Evolutionary conservation across 2,888 invertebrate genomes (phyloP), one percentile per base, ranked within the genome.

Genomic region (Hypomecis punctinalis): DNA sequence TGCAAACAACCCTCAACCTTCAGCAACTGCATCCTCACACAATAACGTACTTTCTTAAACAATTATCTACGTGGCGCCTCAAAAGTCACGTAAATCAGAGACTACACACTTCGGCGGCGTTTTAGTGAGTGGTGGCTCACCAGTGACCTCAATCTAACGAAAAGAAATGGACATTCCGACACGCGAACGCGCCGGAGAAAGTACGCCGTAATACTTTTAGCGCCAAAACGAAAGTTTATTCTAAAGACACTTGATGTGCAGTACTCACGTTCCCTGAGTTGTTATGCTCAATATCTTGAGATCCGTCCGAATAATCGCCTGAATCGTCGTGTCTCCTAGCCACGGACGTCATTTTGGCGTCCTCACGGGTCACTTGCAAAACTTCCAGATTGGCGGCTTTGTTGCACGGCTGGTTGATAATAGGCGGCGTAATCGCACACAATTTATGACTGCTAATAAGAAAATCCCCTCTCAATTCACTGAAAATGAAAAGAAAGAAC

Each of bases 81-180:
- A 67, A 78, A 70, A 63, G 47, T 57, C 65, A 73, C 75, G 70
- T 71, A 80, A 80, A 78, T 73, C 73, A 76, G 70, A 81, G 82
- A 85, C 84, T 79, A 78, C 82, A 82, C 85, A 83, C 82, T 80
- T 69, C 81, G 75, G 78, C 78, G 76, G 77, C 77, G 80, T 77
- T 82, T 80, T 79, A 81, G 90, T 83, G 88, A 91, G 82, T 86
- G 91, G 84, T 82, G 79, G 77, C 83, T 78, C 82, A 86, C 73
- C 79, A 79, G 81, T 93, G 93, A 93, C 93, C 93, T 88, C 93
- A 91, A 91, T 91, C 79, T 73, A 71, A 72, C 78, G 79, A 87
- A 90, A 93, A 93, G 91, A 91, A 91, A 91, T 92, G 89, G 81
- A 81, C 88, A 92, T 89, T 85, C 90, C 89, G 78, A 84, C 90